Conservation (phyloP, 2,113 vertebrate genomes). For the Rhinoderma darwinii region DNA sequence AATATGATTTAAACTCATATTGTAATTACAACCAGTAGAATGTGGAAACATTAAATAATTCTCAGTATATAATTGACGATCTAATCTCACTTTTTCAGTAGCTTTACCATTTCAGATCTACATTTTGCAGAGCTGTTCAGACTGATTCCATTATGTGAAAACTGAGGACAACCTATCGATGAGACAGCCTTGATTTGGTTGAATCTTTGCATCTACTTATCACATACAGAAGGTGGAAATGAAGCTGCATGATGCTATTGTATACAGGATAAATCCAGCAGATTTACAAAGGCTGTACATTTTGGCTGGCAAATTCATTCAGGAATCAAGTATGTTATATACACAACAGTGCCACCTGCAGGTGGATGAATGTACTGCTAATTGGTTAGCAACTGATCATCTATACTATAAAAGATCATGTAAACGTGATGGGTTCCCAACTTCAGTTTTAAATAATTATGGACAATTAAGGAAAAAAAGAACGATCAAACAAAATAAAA, state of each 20-base stretch:
- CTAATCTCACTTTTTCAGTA: background rate
- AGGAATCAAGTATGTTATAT: background rate
- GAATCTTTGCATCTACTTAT: background rate
- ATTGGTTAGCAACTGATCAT: background rate
- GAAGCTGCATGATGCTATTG: background rate
- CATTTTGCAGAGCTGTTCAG: too few relatives aligned
- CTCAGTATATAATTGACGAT: too few relatives aligned
- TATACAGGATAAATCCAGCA: background rate
- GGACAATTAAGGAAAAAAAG: too few relatives aligned
- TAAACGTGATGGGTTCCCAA: too few relatives aligned
- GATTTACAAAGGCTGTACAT: background rate
- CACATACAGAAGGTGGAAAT: background rate
- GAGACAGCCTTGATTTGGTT: background rate
- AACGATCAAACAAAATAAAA: too few relatives aligned
- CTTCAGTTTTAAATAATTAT: too few relatives aligned
- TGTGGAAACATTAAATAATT: background rate
- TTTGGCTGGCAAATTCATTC: background rate
- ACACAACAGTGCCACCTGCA: slow-evolving; percentile 17
- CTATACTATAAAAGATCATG: too few relatives aligned
- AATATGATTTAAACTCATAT: too few relatives aligned
- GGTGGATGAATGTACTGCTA: background rate
- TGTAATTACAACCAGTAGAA: too few relatives aligned
- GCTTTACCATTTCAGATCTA: background rate
- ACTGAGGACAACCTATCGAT: background rate
- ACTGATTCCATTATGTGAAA: background rate